Base-by-base conservation (phyloP, 1,140 invertebrate species). In the Drosophila nebulosa region DNA sequence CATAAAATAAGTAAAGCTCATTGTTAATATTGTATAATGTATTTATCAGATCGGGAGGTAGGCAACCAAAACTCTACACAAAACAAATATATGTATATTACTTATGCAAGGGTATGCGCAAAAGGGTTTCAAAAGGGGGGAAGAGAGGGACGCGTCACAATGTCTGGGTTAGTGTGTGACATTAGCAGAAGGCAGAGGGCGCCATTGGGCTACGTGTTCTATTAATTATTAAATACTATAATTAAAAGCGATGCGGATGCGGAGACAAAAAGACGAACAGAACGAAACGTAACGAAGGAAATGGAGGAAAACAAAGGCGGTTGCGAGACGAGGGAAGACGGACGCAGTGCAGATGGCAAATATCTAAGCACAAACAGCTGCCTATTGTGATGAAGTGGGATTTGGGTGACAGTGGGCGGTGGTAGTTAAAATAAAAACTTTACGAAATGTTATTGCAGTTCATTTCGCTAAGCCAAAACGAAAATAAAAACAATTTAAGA, bases 381-480 rank as follows among this genome's bases (percentile, higher is more conserved):
- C 16, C 16, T 21, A 10, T 46, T 46, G 39, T 46, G 39, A 42
- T 12, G 7, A n/a, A n/a, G n/a, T n/a, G 5, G 16, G 16, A 18
- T 18, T 2, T 32, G 1, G 10, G 9, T 10, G 30, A 9, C 10
- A 3, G 30, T 32, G 9, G 30, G 30, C 30, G 3, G 4, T 6
- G 30, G 4, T 1, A 21, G 53, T 12, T 9, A 71, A 71, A 57
- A 64, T 58, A 63, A 30, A 71, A 42, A 68, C 52, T 46, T 46
- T 18, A 42, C 27, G 58, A 74, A 69, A 65, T 70, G 27, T 30
- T 30, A 30, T 56, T 60, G 68, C 68, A 79, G 79, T 79, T 84
- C 75, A 85, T 84, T 84, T 76, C 69, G 72, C 66, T 76, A 46
- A 7, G 27, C 16, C 21, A 14, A 35, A 30, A 50, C 27, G 10